Evolutionary conservation across 1,140 invertebrate species (phyloP), one percentile per base, ranked within the genome.

Genomic region (Drosophila baimaii): DNA sequence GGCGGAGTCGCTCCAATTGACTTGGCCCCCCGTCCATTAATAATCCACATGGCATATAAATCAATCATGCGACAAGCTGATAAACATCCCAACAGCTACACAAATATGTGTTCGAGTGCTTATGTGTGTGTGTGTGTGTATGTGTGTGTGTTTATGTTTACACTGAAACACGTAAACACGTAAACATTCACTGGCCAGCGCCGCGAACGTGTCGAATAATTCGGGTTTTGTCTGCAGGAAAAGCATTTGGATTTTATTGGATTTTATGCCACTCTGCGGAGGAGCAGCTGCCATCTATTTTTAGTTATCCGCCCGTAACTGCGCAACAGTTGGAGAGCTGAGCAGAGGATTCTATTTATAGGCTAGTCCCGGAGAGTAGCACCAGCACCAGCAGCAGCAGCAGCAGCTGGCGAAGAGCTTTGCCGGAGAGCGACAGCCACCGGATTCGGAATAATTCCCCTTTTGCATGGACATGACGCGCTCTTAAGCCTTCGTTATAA

Each of bases 61-160:
- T 88, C 83, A 88, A 88, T 88, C 83, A 88, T 79, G 72, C 66
- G 84, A 88, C 83, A 89, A 83, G 79, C 83, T 73, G 79, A 89
- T 88, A 89, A 83, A 82, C 71, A 88, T 88, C 66, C 66, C 65
- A 65, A 62, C 59, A 80, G 61, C 61, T 52, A 57, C 15, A 59
- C 70, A 79, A 52, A 80, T 70, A 57, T 56, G 19, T 44, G 55
- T 69, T 21, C 21, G 55, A 47, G 56, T 46, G 47, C 44, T 66
- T 65, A 49, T 15, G 39, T 5, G 10, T 25, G 47, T 27, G 12
- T 41, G 27, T 25, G 44, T 31, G 25, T 52, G 17, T 33, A 10
- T 19, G 27, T 15, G 7, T 44, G 35, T 62, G 68, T 62, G 35
- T 13, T 35, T 47, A 29, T 63, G 68, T 49, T 72, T 51, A 57